Evolutionary conservation across 2,797 vertebrate species (phyloP).

Genomic region (Myripristis jacobus): DNA sequence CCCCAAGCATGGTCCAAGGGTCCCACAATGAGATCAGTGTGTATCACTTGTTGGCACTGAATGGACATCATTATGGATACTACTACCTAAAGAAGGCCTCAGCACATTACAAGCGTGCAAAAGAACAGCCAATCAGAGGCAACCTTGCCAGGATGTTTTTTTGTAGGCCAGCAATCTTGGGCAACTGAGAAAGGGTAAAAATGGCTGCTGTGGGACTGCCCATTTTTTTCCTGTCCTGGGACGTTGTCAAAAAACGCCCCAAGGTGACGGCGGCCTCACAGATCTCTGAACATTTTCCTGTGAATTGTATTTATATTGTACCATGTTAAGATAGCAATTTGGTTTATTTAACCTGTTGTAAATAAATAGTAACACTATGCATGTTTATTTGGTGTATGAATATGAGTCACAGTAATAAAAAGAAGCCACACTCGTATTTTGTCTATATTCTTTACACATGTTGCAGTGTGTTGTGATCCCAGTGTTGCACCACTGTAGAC

Average conservation of each 20-base stretch:
- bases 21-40: slow-evolving; percentile 11
- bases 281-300: slow-evolving; percentile 65
- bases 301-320: slow-evolving; percentile 77
- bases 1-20: slow-evolving; percentile 18
- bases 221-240: slow-evolving; percentile 37
- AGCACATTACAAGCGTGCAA: slow-evolving; percentile 14
- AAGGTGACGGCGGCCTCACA: slow-evolving; percentile 53
- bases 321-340: slow-evolving; percentile 65
- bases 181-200: slow-evolving; percentile 12
- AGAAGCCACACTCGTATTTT: slow-evolving; percentile 54
- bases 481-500: too few species aligned
- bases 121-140: slow-evolving; percentile 17
- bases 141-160: slow-evolving; percentile 7
- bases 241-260: slow-evolving; percentile 53
- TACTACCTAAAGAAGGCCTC: slow-evolving; percentile 4
- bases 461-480: too few species aligned
- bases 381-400: slow-evolving; percentile 84
- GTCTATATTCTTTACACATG: slow-evolving; percentile 19
- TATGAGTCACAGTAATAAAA: slow-evolving; percentile 81
- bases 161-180: slow-evolving; percentile 8
- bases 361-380: slow-evolving; percentile 79
- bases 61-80: slow-evolving; percentile 22
- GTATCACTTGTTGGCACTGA: slow-evolving; percentile 14
- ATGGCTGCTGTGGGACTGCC: slow-evolving; percentile 17
- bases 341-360: slow-evolving; percentile 75